Base-by-base conservation (phyloP, 2,888 invertebrate species). In the Drosophila rubida region DNA sequence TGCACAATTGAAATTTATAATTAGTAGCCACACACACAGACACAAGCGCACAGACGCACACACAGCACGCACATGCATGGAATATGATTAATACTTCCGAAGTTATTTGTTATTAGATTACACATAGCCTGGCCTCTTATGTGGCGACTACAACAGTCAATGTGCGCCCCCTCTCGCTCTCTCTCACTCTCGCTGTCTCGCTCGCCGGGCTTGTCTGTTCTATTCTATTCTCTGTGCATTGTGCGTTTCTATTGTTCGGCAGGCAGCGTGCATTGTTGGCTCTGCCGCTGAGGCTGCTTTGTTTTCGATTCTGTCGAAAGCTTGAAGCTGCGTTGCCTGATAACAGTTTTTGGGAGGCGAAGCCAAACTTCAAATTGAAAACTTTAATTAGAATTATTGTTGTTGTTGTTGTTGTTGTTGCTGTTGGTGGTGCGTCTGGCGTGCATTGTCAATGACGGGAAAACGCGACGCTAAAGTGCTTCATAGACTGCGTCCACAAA, bases 61-160 rank as follows among this genome's bases (percentile, higher is more conserved):
- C 16, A 50, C 41, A 2, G 8, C 37, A 70, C 61, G 61, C 11
- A 14, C 61, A 49, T 67, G 59, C 62, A 54, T 67, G 55, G 66
- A 83, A 86, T 86, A 88, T 85, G 87, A 85, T 85, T 85, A 85
- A 85, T 85, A 88, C 87, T 85, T 85, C 84, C 88, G 70, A 86
- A 88, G 87, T 83, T 85, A 88, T 88, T 85, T 83, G 82, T 85
- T 83, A 87, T 83, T 83, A 87, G 88, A 83, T 83, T 83, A 85
- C 83, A 87, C 41, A 72, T 49, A 57, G 60, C 58, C 42, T 45
- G 30, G 42, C 25, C 66, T 51, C 55, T 44, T 30, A 23, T 48
- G 16, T 63, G 50, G 41, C 16, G n/a, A 19, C 6, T 41, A 27
- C 23, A 16, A 42, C 41, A 39, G 19, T 19, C 27, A 5, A 13